Evolutionary conservation across 2,888 invertebrate species (phyloP).

Genomic region (Lasioglossum zephyrum): DNA sequence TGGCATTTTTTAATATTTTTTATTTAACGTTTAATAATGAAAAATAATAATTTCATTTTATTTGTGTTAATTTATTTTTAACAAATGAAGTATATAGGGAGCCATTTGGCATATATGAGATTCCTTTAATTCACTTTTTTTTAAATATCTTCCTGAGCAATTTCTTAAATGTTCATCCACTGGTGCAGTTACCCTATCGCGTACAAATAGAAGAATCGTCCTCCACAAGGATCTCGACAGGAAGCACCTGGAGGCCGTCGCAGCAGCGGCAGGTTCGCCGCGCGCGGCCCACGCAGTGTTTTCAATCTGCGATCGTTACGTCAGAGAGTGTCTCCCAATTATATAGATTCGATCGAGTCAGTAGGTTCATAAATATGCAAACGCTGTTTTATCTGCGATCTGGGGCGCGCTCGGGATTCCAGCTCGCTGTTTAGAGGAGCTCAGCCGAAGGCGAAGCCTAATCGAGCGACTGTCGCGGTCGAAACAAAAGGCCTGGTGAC

Average conservation of each 20-base stretch:
- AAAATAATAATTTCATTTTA: no score
- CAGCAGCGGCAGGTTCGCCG: not conserved
- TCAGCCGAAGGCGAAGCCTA: slow-evolving; percentile 37
- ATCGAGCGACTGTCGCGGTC: slow-evolving; percentile 20
- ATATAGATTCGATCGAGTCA: slow-evolving; percentile 37
- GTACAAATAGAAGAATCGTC: not conserved
- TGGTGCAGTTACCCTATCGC: no score
- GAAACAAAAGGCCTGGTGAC: slow-evolving; percentile 12
- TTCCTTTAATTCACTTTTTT: no score
- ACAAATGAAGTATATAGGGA: no score
- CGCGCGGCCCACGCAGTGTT: not conserved
- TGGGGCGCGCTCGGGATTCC: not conserved
- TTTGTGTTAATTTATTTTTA: no score
- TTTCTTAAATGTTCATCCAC: no score
- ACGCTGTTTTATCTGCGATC: slow-evolving; percentile 24
- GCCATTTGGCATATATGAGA: no score
- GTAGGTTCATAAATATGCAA: slow-evolving; percentile 40
- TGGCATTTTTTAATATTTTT: no score
- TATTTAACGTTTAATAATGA: no score
- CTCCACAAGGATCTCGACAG: not conserved
- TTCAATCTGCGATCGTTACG: slow-evolving; percentile 21
- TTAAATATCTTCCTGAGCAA: no score
- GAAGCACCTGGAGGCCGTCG: not conserved
- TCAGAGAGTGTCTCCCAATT: slow-evolving; percentile 34
- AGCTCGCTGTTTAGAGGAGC: slow-evolving; percentile 24